Percentiles rank a stretch among this genome's conserved stretches.
phyloP scores from a whole-genome alignment of 2,797 vertebrate species.

The Silurus aristotelis region DNA sequence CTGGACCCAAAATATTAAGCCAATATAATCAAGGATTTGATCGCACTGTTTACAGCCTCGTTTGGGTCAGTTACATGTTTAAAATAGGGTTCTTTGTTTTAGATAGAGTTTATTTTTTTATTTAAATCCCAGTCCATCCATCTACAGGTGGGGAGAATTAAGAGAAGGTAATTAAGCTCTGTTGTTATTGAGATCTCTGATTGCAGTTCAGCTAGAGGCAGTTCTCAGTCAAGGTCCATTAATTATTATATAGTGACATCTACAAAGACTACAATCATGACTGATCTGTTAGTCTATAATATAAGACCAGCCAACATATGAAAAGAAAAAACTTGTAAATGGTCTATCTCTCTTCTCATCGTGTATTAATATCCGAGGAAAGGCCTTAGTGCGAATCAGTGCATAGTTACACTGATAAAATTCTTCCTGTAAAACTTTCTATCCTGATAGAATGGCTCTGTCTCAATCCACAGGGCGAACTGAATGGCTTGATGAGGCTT shows the following conservation, averaged over 20 bases:
- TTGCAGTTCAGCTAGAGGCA: neutral
- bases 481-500: neutral
- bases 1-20: neutral
- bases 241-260: neutral
- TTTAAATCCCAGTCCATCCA: neutral
- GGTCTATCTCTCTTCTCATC: neutral
- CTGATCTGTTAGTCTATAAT: neutral
- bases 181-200: constrained; percentile 1
- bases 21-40: neutral
- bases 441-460: neutral
- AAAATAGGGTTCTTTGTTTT: neutral
- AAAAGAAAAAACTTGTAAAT: neutral
- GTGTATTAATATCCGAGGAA: neutral
- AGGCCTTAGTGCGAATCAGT: neutral
- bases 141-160: neutral
- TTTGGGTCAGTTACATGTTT: neutral
- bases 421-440: neutral
- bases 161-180: neutral
- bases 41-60: neutral
- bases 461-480: neutral
- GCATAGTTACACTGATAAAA: neutral
- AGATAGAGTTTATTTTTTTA: neutral
- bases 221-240: neutral
- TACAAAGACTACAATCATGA: neutral
- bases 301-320: neutral